Percentiles rank a stretch among this genome's conserved stretches.
Conservation (phyloP, 1,140 invertebrate species). For the Drosophila setifemur region DNA sequence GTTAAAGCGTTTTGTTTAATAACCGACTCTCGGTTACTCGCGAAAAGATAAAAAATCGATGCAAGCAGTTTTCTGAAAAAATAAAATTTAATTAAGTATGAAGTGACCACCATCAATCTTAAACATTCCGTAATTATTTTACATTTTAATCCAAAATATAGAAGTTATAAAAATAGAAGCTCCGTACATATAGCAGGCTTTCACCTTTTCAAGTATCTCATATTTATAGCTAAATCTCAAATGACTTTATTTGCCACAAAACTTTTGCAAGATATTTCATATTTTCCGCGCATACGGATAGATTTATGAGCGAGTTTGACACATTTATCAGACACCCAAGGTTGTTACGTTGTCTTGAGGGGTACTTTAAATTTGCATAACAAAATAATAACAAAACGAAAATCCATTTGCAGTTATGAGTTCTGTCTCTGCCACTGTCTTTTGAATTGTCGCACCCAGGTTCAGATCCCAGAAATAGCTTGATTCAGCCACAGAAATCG, state of each 20-base stretch:
- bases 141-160: too few relatives aligned
- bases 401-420: conserved; percentile 31
- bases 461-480: conserved; percentile 21
- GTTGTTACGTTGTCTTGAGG: conserved; percentile 20
- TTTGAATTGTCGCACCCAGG: conserved; percentile 17
- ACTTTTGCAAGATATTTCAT: conserved; percentile 22
- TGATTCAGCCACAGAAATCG: conserved; percentile 18
- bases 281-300: conserved; percentile 15
- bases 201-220: not conserved
- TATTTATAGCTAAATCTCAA: not conserved
- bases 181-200: too few relatives aligned
- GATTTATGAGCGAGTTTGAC: conserved; percentile 38
- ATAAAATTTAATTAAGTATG: conserved; percentile 1
- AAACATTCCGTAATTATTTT: too few relatives aligned
- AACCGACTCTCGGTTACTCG: not conserved
- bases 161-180: too few relatives aligned
- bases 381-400: conserved; percentile 24
- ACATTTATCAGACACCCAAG: conserved; percentile 38
- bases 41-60: not conserved
- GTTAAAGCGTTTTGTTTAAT: conserved; percentile 38
- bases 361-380: conserved; percentile 27
- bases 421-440: conserved; percentile 34
- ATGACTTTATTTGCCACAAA: conserved; percentile 6
- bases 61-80: not conserved
- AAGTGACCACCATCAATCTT: not conserved